These are phyloP conservation scores for Drosophila paulistorum DNA, from an alignment of 1,140 invertebrate genomes.

Conservation along the genomic window DNA sequence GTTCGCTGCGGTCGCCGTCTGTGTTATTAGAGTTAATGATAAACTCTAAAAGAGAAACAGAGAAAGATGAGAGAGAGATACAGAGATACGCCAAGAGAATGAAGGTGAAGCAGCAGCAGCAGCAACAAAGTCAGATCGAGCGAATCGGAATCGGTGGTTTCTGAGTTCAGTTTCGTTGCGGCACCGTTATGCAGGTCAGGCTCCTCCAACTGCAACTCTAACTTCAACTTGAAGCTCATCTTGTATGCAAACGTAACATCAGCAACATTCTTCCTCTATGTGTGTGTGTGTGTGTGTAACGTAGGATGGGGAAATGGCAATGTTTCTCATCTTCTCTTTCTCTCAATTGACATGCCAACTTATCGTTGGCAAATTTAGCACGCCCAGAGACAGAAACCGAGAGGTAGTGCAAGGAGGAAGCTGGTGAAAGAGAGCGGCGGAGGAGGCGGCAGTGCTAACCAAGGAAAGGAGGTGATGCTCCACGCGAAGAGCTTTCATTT, in stretches of 20 bases:
- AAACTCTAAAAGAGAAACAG: constrained; percentile 24
- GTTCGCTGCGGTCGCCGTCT: constrained; percentile 39
- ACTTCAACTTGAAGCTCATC: constrained; percentile 47
- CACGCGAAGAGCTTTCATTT: constrained; percentile 67
- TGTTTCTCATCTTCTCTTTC: constrained; percentile 51
- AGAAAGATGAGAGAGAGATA: not conserved
- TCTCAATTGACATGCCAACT: constrained; percentile 64
- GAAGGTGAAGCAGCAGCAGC: not conserved
- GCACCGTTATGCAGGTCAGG: constrained; percentile 77
- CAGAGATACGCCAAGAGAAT: not conserved
- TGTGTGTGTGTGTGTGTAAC: not conserved
- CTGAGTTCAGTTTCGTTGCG: constrained; percentile 49
- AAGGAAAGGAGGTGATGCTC: not conserved
- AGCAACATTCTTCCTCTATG: not conserved
- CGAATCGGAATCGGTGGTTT: constrained; percentile 49
- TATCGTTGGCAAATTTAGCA: constrained; percentile 71
- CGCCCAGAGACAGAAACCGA: constrained; percentile 41
- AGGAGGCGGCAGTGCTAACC: not conserved
- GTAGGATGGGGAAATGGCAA: constrained; percentile 47
- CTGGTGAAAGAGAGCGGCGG: not conserved
- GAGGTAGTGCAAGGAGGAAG: not conserved
- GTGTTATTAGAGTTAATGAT: constrained; percentile 75
- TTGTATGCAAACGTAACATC: constrained; percentile 70
- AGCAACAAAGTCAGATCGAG: constrained; percentile 60
- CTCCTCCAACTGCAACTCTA: constrained; percentile 14